Evolutionary conservation across 2,888 invertebrate species (phyloP).

Genomic region (Podabrus alpinus): DNA sequence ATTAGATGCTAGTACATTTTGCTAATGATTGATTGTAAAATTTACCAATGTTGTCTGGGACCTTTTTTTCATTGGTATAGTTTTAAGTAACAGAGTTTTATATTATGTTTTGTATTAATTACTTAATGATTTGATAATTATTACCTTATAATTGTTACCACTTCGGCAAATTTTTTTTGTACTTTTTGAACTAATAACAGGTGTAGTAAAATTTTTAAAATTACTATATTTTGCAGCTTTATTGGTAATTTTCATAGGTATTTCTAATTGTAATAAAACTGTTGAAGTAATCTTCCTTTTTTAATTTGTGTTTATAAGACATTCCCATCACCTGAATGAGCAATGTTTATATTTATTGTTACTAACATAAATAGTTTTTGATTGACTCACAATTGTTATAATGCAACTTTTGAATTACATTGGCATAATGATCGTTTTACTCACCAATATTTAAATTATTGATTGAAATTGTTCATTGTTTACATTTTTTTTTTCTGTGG

Average conservation of each 20-base stretch:
- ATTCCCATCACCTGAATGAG: neutral
- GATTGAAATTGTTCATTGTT: no score
- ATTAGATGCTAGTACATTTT: neutral
- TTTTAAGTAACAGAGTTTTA: constrained; percentile 25
- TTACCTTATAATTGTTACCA: constrained; percentile 37
- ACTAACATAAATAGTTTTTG: no score
- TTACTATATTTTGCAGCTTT: constrained; percentile 27
- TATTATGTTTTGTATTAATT: constrained; percentile 20
- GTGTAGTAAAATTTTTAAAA: constrained; percentile 8
- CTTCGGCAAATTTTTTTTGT: constrained; percentile 27
- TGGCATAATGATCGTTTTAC: no score
- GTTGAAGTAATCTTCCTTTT: constrained; percentile 13
- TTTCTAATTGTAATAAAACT: constrained; percentile 30
- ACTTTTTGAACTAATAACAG: constrained; percentile 19
- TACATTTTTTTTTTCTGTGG: no score
- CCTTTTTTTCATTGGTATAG: constrained; percentile 19
- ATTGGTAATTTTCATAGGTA: constrained; percentile 30
- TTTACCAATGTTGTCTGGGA: constrained; percentile 7
- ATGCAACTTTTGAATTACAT: no score
- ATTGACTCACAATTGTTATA: no score
- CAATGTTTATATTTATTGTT: no score
- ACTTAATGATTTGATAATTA: constrained; percentile 25
- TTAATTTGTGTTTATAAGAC: neutral
- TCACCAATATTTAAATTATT: no score
- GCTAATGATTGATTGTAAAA: neutral